Evolutionary conservation across 1,140 invertebrate genomes (phyloP).

Genomic region (Prorops nasuta): DNA sequence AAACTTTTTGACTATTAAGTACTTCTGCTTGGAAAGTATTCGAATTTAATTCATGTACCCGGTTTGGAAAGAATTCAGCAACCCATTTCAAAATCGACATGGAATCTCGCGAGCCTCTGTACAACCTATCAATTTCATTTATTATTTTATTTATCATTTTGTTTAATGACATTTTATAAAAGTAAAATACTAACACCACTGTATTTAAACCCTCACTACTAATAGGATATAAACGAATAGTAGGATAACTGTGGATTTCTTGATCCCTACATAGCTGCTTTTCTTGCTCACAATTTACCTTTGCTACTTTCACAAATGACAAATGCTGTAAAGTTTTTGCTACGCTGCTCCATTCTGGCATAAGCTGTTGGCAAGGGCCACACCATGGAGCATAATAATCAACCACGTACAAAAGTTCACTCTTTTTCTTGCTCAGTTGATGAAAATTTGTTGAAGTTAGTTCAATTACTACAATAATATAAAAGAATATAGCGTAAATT

Average conservation of each 20-base stretch:
- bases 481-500: constrained; percentile 16
- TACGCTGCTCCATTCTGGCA: constrained; percentile 63
- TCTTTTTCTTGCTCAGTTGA: constrained; percentile 54
- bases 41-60: constrained; percentile 47
- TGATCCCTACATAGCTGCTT: constrained; percentile 60
- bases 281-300: constrained; percentile 69
- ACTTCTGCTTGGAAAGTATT: constrained; percentile 48
- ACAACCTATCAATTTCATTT: constrained; percentile 58
- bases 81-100: constrained; percentile 63
- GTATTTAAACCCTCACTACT: constrained; percentile 53
- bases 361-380: constrained; percentile 66
- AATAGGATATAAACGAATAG: constrained; percentile 67
- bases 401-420: constrained; percentile 62
- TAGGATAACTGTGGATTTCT: constrained; percentile 68
- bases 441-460: constrained; percentile 62
- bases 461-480: constrained; percentile 57
- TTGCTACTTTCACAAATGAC: constrained; percentile 63
- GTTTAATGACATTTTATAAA: too few species aligned
- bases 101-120: constrained; percentile 63
- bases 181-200: constrained; percentile 62
- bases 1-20: constrained; percentile 53
- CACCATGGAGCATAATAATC: constrained; percentile 74
- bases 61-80: constrained; percentile 61
- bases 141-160: too few species aligned
- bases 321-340: constrained; percentile 52